Conservation (phyloP, 2,797 vertebrate species). For the Pangasius krempfi region DNA sequence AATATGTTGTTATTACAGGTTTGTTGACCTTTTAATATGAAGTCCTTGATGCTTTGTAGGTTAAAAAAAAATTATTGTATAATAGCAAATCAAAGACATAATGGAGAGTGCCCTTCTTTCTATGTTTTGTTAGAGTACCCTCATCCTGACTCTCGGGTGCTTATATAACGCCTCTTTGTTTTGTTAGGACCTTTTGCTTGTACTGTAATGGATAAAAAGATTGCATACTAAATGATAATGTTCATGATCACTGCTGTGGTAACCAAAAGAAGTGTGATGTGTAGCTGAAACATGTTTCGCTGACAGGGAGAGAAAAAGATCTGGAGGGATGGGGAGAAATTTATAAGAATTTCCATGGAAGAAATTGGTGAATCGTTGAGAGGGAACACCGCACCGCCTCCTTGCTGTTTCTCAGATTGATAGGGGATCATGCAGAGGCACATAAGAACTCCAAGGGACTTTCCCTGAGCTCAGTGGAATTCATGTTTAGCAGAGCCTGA, state of each 20-base stretch:
- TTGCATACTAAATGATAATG: constrained; percentile 61
- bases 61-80: constrained; percentile 29
- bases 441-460: constrained; percentile 18
- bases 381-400: constrained; percentile 46
- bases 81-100: constrained; percentile 54
- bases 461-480: constrained; percentile 25
- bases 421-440: constrained; percentile 30
- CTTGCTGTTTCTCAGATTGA: constrained; percentile 27
- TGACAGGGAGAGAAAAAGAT: constrained; percentile 57
- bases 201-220: constrained; percentile 61
- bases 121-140: constrained; percentile 53
- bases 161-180: constrained; percentile 46
- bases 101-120: constrained; percentile 31
- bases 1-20: not conserved
- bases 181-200: constrained; percentile 23
- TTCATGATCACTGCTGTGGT: constrained; percentile 64
- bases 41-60: not conserved
- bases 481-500: constrained; percentile 15
- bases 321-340: constrained; percentile 49
- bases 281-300: constrained; percentile 62
- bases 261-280: constrained; percentile 64
- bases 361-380: constrained; percentile 62
- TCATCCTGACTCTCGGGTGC: constrained; percentile 61
- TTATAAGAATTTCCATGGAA: constrained; percentile 77
- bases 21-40: constrained; percentile 31